phyloP scores from a whole-genome alignment of 2,797 vertebrate species.

The Sebastes steindachneri region DNA sequence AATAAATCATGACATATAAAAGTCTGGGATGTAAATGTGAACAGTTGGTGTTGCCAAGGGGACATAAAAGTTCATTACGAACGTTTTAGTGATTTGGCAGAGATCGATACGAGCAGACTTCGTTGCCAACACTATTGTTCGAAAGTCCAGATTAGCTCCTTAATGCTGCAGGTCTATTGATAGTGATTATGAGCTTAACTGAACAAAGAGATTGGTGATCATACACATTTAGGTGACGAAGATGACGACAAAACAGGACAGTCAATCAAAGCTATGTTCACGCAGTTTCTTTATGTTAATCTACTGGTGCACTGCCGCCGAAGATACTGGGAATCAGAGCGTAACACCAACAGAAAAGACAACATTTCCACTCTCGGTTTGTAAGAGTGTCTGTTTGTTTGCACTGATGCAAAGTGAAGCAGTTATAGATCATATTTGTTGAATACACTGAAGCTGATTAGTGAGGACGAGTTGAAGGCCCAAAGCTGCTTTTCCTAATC shows the following conservation, averaged over 20 bases:
- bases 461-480: constrained; percentile 61
- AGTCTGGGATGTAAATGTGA: constrained; percentile 51
- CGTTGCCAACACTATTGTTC: constrained; percentile 25
- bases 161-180: constrained; percentile 49
- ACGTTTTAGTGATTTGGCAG: constrained; percentile 49
- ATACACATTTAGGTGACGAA: constrained; percentile 26
- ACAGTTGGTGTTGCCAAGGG: constrained; percentile 37
- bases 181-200: constrained; percentile 62
- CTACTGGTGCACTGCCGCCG: not conserved
- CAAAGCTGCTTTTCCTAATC: constrained; percentile 82
- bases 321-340: not conserved
- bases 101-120: constrained; percentile 26
- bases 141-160: constrained; percentile 36
- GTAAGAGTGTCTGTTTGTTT: constrained; percentile 38
- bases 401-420: constrained; percentile 47
- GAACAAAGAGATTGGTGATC: constrained; percentile 46
- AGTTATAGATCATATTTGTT: constrained; percentile 73
- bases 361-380: constrained; percentile 7
- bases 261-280: constrained; percentile 13
- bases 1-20: constrained; percentile 70
- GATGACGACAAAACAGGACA: constrained; percentile 2
- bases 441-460: constrained; percentile 74
- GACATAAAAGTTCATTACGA: constrained; percentile 48
- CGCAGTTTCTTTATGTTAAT: not conserved
- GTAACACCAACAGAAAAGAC: not conserved